Evolutionary conservation across 2,113 vertebrate species (phyloP).

Genomic region (Lepus europaeus): DNA sequence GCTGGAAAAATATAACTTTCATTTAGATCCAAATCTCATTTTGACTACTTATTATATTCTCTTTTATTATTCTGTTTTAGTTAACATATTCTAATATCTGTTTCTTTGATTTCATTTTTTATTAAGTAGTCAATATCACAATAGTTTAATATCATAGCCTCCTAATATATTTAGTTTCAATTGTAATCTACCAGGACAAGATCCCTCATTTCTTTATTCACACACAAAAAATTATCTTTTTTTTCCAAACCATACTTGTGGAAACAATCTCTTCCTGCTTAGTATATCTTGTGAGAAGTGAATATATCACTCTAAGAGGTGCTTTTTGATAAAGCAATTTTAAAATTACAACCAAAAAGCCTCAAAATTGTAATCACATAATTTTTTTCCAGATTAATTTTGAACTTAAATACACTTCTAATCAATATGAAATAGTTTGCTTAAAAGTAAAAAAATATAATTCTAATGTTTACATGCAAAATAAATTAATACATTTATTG

Average conservation of each 20-base stretch:
- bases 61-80: background rate
- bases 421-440: background rate
- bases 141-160: background rate
- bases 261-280: background rate
- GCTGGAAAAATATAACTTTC: background rate
- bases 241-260: background rate
- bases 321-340: background rate
- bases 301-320: background rate
- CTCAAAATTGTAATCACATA: background rate
- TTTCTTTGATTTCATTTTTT: conserved; percentile 35
- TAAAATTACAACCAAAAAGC: background rate
- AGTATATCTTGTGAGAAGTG: background rate
- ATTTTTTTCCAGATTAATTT: background rate
- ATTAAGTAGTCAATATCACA: background rate
- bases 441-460: background rate
- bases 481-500: background rate
- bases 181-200: background rate
- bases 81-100: background rate
- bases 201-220: background rate
- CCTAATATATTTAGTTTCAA: background rate
- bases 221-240: background rate
- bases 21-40: background rate
- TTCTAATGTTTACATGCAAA: background rate
- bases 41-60: background rate
- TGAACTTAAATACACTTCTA: background rate